phyloP scores from a whole-genome alignment of 2,113 vertebrate genomes.

The Nothobranchius furzeri region DNA sequence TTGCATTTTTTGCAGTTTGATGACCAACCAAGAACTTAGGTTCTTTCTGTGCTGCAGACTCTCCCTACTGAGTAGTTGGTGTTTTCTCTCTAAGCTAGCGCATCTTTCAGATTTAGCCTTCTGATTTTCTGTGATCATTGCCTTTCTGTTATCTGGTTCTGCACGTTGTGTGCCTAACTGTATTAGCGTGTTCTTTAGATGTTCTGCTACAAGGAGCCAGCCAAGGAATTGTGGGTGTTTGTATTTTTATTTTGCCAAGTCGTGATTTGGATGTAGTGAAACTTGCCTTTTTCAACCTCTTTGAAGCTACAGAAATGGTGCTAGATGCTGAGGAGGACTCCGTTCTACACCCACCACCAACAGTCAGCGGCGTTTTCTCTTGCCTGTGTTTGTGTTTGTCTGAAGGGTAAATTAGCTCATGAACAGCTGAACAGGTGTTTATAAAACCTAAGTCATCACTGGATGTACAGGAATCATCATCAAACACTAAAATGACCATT shows the following conservation, averaged over 20 bases:
- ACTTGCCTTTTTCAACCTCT: slow-evolving; percentile 20
- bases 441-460: no score
- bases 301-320: slow-evolving; percentile 15
- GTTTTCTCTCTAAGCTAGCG: slow-evolving; percentile 23
- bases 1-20: neutral
- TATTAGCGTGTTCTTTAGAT: slow-evolving; percentile 39
- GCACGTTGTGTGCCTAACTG: slow-evolving; percentile 24
- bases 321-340: neutral
- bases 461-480: no score
- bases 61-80: neutral
- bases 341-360: no score
- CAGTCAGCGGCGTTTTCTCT: no score
- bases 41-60: neutral
- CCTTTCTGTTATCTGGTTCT: slow-evolving; percentile 19
- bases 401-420: no score
- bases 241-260: slow-evolving; percentile 55
- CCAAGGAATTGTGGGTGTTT: slow-evolving; percentile 54
- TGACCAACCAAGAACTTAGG: slow-evolving; percentile 6
- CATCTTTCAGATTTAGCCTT: slow-evolving; percentile 14
- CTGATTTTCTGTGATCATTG: slow-evolving; percentile 39
- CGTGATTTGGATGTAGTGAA: slow-evolving; percentile 45
- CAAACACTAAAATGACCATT: no score
- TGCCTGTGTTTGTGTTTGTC: no score
- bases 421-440: no score
- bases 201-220: slow-evolving; percentile 35